Base-by-base conservation (phyloP, 1,140 invertebrate genomes). In the Diabrotica virgifera region DNA sequence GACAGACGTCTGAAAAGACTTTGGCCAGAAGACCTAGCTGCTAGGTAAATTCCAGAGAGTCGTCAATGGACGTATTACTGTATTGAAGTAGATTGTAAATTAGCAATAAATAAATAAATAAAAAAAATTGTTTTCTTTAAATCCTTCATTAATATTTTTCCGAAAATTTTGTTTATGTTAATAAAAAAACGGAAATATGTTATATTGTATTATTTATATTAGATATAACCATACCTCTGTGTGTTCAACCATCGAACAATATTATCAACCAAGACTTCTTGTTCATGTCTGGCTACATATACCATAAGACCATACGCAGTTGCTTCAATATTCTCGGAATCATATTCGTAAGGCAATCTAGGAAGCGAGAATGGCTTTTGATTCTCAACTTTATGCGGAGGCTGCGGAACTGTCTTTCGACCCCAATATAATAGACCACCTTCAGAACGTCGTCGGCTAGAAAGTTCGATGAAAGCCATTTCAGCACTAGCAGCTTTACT, bases 171-270 rank as follows among this genome's bases (percentile, higher is more conserved):
- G n/a, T n/a, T n/a, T n/a, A n/a, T n/a, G n/a, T 24, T 24, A 24
- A 24, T 24, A 1, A 24, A 24, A 24, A 24, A 24, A 24, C 4
- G 4, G 4, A 24, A 24, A 24, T 24, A 24, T 24, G 24, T 24
- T 24, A 24, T 24, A n/a, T n/a, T n/a, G n/a, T n/a, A n/a, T n/a
- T 24, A 24, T 24, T 24, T 24, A 24, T 24, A 24, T 24, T 24
- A 24, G 24, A 24, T 24, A 24, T 24, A 24, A 24, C 24, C 24
- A 24, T 24, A 24, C 24, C 24, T 24, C 76, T 97, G 95, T 0
- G 91, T 85, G 78, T 96, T 96, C 6, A 98, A 80, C 96, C 96
- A 98, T 73, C 90, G 89, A 24, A 97, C 94, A 74, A 97, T 95
- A 9, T 89, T 85, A 65, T 94, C 92, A 36, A 90, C 83, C 59